Base-by-base conservation (phyloP, 1,140 invertebrate genomes). In the Brachionus angularis region DNA sequence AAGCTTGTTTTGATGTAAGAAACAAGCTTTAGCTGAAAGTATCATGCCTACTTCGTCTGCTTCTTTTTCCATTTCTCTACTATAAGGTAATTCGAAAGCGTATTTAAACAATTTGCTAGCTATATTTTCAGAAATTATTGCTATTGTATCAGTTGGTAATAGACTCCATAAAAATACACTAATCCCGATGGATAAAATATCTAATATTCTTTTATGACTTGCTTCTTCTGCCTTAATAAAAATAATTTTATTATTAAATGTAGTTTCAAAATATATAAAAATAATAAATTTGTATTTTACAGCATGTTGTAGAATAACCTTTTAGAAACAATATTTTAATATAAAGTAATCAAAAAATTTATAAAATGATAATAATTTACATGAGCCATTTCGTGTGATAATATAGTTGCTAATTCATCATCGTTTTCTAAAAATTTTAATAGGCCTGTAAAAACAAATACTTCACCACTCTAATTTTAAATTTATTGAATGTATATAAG, bases 301-400 rank as follows among this genome's bases (percentile, higher is more conserved):
- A 2, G 79, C 78, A 80, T 88, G 87, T 55, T 78, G 78, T 16
- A 87, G 76, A 0, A 88, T 72, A 55, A 83, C 83, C n/a, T n/a
- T n/a, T n/a, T n/a, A n/a, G n/a, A n/a, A n/a, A n/a, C n/a, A n/a
- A n/a, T n/a, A n/a, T n/a, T n/a, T n/a, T n/a, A n/a, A n/a, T n/a
- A n/a, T n/a, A n/a, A n/a, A n/a, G n/a, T n/a, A n/a, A n/a, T n/a
- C n/a, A n/a, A n/a, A n/a, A n/a, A n/a, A n/a, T n/a, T n/a, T n/a
- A n/a, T n/a, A n/a, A n/a, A n/a, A n/a, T n/a, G n/a, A n/a, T n/a
- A n/a, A n/a, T n/a, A n/a, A n/a, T n/a, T n/a, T n/a, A n/a, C n/a
- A 78, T 88, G 87, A 36, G 86, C 82, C 78, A 88, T 86, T 79
- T 88, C 87, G 78, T 88, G 87, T n/a, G 83, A 83, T 34, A 88